Evolutionary conservation across 2,888 invertebrate genomes (phyloP), one percentile per base, ranked within the genome.

Genomic region (Dryadula phaetusa): DNA sequence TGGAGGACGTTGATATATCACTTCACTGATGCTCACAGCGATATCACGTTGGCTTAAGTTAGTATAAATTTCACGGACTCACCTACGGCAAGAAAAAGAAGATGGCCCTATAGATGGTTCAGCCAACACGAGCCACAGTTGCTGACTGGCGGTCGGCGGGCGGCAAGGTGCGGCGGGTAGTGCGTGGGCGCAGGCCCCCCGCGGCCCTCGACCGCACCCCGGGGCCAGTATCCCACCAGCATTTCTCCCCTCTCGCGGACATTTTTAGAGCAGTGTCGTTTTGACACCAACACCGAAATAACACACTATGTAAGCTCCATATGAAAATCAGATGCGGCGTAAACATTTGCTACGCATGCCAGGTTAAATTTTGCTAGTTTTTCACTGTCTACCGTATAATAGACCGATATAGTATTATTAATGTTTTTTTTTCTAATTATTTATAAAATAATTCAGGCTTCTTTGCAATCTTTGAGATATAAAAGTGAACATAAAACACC

Each of bases 61-160:
- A 81, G 71, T 75, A 74, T 74, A 71, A 75, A 74, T 74, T 70
- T 80, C 84, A 83, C 86, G 79, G 77, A 92, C 92, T 92, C 91
- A 92, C 92, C 92, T 90, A 92, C 83, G 83, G 82, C 76, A 89
- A 85, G 85, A 86, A 88, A 91, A 89, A 89, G 88, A 84, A 82
- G 90, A 86, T 89, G 91, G 92, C 92, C 91, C 92, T 91, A 90
- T 79, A 78, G 93, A 92, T 92, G 93, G 95, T 95, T 95, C 95
- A 95, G 94, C 93, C 93, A 91, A 91, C 92, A 90, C 92, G 91
- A 92, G 91, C 79, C 90, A 89, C 93, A 90, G 88, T 86, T 88
- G 90, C 92, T 92, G 92, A 92, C 90, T 91, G 89, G 87, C 79
- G 85, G 80, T 81, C 82, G 83, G 87, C 90, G 91, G 88, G 90